Conservation (phyloP, 2,888 invertebrate species). For the Ornithoptera alexandrae region DNA sequence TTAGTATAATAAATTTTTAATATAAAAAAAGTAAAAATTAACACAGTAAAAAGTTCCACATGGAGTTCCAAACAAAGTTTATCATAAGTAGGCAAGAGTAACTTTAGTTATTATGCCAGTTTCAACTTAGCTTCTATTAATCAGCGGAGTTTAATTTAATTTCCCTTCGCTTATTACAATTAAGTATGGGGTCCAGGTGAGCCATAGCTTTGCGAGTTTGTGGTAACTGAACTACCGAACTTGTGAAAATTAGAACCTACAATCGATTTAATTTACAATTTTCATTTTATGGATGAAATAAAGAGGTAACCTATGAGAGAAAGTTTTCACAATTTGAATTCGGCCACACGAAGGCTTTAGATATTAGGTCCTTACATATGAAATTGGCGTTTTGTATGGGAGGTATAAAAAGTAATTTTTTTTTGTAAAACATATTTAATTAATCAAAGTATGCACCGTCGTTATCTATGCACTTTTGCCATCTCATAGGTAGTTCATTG, state of each 20-base stretch:
- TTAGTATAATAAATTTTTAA: too few species aligned
- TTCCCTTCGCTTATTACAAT: constrained; percentile 14
- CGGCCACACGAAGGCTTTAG: neutral
- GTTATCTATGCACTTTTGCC: too few species aligned
- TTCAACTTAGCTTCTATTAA: constrained; percentile 9
- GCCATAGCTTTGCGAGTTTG: constrained; percentile 10
- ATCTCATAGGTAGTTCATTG: too few species aligned
- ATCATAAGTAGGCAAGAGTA: constrained; percentile 4
- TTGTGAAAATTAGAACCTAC: constrained; percentile 6
- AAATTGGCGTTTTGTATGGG: too few species aligned
- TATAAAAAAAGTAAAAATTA: neutral
- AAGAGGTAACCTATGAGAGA: neutral
- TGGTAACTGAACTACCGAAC: constrained; percentile 11
- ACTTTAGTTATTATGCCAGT: constrained; percentile 11
- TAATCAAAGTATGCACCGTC: too few species aligned
- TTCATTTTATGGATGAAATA: neutral
- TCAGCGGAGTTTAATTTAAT: constrained; percentile 18
- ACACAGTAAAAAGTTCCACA: neutral
- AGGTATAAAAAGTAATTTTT: too few species aligned
- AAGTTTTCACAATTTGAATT: neutral
- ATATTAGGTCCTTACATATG: too few species aligned
- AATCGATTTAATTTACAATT: constrained; percentile 11
- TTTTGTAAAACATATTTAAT: too few species aligned
- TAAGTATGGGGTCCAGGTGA: constrained; percentile 22
- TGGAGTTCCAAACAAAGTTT: neutral